Conservation (phyloP, 2,888 invertebrate species). For the Lithophane semibrunnea region DNA sequence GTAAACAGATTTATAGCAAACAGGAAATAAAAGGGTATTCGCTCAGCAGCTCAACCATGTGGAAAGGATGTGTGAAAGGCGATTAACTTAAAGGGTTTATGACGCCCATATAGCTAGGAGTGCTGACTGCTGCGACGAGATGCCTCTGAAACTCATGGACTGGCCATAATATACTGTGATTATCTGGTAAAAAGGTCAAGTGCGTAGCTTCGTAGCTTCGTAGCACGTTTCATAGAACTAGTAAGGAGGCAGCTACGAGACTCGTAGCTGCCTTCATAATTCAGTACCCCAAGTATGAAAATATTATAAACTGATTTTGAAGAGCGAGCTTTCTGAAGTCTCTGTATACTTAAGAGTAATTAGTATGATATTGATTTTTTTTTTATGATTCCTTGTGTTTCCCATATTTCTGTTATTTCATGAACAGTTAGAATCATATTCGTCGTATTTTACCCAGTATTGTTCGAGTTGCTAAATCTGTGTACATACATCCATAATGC, state of each 20-base stretch:
- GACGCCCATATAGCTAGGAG: slow-evolving; percentile 42
- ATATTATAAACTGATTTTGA: slow-evolving; percentile 15
- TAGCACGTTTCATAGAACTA: slow-evolving; percentile 39
- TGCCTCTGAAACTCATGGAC: slow-evolving; percentile 22
- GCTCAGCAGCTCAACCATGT: slow-evolving; percentile 20
- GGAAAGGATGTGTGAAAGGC: slow-evolving; percentile 45
- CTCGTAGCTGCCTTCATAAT: slow-evolving; percentile 21
- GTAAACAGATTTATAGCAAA: slow-evolving; percentile 26
- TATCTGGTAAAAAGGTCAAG: slow-evolving; percentile 33
- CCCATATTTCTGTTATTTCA: background rate
- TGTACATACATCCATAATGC: slow-evolving; percentile 22
- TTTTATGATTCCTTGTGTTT: background rate
- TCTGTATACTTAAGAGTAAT: slow-evolving; percentile 22
- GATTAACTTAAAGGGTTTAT: slow-evolving; percentile 54
- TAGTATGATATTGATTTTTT: slow-evolving; percentile 12
- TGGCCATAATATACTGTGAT: slow-evolving; percentile 35
- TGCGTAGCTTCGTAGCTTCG: slow-evolving; percentile 38
- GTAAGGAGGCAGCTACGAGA: slow-evolving; percentile 22
- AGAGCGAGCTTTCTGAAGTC: slow-evolving; percentile 12
- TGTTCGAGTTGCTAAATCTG: background rate
- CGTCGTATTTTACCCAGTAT: background rate
- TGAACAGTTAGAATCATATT: background rate
- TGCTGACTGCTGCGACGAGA: slow-evolving; percentile 39
- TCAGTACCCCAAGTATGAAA: slow-evolving; percentile 6
- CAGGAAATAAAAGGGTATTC: slow-evolving; percentile 28